Base-by-base conservation (phyloP, 2,797 vertebrate genomes). In the Garrulus glandarius region DNA sequence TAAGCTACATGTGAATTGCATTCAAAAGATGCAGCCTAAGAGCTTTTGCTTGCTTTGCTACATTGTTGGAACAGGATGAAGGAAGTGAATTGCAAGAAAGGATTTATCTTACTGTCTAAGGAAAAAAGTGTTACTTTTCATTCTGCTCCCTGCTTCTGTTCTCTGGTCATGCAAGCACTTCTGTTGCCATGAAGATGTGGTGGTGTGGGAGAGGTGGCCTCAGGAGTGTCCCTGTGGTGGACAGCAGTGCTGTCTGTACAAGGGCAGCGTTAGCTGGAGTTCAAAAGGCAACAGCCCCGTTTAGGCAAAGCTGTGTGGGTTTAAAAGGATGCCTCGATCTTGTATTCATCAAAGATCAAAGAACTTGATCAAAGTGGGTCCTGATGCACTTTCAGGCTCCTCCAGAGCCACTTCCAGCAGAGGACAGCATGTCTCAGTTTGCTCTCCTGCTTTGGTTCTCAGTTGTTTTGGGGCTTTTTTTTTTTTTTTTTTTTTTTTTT, bases 401-500 rank as follows among this genome's bases (percentile, higher is more conserved):
- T 92, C 84, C 61, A 68, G 89, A 78, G 61, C 65, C n/a, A 2
- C 82, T 89, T 95, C 92, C 93, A 95, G 93, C 82, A 95, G 84
- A 94, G 87, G 89, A 97, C 93, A 92, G 85, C 82, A 71, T 30
- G 84, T 93, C 93, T 93, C 93, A 90, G 27, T 95, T 84, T 93
- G 71, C 71, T 94, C 21, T 91, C 34, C 37, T 77, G 46, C 61
- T 64, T 77, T 85, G 56, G 15, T 80, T 89, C 27, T 87, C 24
- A 2, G 3, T 27, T 34, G 5, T 30, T 75, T 82, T 47, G 64
- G 56, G 17, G 22, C 46, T 46, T 46, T 46, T 22, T 46, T 46
- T 46, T 22, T 46, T 46, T 46, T 46, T 30, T 22, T 46, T 46
- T 46, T 23, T 46, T 46, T 46, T 6, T 47, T 47, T 46, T 46